These are phyloP conservation scores for Polyommatus icarus DNA, from an alignment of 2,888 invertebrate genomes.

Conservation along the genomic window DNA sequence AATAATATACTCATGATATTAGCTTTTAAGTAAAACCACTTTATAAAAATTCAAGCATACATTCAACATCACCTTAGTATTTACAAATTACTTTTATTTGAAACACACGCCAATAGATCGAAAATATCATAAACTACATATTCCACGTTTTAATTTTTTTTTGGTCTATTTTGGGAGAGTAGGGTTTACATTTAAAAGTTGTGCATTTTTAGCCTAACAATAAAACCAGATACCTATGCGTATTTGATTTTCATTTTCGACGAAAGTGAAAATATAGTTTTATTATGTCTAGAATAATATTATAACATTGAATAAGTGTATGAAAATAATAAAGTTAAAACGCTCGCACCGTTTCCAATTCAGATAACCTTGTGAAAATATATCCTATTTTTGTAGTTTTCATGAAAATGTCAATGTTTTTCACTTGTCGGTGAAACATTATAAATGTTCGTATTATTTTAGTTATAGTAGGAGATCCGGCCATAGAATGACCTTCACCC, in stretches of 20 bases:
- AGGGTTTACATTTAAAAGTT: too few relatives aligned
- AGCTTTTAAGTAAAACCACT: too few relatives aligned
- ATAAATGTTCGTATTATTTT: background rate
- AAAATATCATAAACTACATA: too few relatives aligned
- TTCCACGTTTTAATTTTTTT: too few relatives aligned
- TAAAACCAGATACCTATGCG: background rate
- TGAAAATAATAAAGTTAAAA: constrained; percentile 5
- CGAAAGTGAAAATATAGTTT: background rate
- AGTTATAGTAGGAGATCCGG: too few relatives aligned
- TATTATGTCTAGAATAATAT: background rate
- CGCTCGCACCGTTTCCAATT: background rate
- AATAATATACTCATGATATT: too few relatives aligned
- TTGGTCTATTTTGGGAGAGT: too few relatives aligned
- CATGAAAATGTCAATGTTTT: background rate
- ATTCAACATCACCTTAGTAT: too few relatives aligned
- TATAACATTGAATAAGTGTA: background rate
- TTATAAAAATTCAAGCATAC: too few relatives aligned
- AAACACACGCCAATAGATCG: too few relatives aligned
- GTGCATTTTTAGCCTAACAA: background rate
- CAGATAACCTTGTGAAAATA: background rate
- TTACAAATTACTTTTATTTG: too few relatives aligned
- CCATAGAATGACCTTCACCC: too few relatives aligned
- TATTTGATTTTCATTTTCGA: background rate
- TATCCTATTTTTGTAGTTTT: background rate
- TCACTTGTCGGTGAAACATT: background rate